Evolutionary conservation across 1,140 invertebrate species (phyloP), one percentile per base, ranked within the genome.

Genomic region (Orchesella cincta): DNA sequence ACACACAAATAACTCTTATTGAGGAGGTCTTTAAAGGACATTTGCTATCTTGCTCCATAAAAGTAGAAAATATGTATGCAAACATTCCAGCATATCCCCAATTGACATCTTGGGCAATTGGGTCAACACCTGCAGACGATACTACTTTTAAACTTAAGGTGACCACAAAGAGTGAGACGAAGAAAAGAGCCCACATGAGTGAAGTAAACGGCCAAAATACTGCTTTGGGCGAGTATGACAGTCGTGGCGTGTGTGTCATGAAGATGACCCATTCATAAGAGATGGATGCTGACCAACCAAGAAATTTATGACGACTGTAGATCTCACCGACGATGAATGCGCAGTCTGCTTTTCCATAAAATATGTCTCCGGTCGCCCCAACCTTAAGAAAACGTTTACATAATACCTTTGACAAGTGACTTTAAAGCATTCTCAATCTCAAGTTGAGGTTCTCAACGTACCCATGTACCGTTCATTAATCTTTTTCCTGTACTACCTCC

Each of bases 381-480:
- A 67, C n/a, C n/a, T n/a, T n/a, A n/a, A n/a, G n/a, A n/a, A n/a
- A n/a, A n/a, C n/a, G n/a, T n/a, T n/a, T n/a, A n/a, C n/a, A n/a
- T n/a, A n/a, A n/a, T n/a, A n/a, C n/a, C n/a, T n/a, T n/a, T n/a
- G n/a, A n/a, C n/a, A n/a, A n/a, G n/a, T n/a, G n/a, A n/a, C n/a
- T n/a, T n/a, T n/a, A n/a, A n/a, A n/a, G n/a, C n/a, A n/a, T n/a
- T n/a, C n/a, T n/a, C n/a, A n/a, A n/a, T n/a, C n/a, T n/a, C n/a
- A n/a, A n/a, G n/a, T n/a, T n/a, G n/a, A n/a, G n/a, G 46, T n/a
- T 51, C 46, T n/a, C 12, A n/a, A n/a, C n/a, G n/a, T n/a, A n/a
- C 71, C 71, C 71, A 73, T 39, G 71, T 73, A 5, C 71, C 71
- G 46, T 73, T 73, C 26, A 39, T 46, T 20, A 73, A 28, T 29